A percentile compares a stretch with the other conserved stretches of the same genome.
Evolutionary conservation across 2,113 vertebrate species (phyloP).

Genomic region (Spizaetus ornatus): DNA sequence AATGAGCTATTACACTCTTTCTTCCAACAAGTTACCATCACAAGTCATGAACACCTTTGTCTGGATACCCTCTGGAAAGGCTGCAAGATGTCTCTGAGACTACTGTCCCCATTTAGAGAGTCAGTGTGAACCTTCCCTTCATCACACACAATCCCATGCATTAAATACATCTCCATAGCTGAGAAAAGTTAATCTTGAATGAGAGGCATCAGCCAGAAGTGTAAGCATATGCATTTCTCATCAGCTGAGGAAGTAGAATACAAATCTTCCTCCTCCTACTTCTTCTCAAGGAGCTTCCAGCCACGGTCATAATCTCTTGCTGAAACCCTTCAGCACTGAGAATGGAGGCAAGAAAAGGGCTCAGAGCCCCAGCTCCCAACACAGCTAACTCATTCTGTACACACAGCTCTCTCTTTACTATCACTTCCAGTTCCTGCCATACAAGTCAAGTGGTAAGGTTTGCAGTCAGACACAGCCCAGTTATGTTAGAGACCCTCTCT

Average conservation of each 20-base stretch:
- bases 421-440: background rate
- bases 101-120: background rate
- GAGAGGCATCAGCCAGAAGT: background rate
- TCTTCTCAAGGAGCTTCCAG: background rate
- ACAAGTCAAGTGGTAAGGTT: fast-evolving
- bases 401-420: fast-evolving
- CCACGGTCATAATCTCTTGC: background rate
- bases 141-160: background rate
- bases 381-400: background rate
- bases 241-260: background rate
- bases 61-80: background rate
- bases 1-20: background rate
- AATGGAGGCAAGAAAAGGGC: background rate
- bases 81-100: background rate
- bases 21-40: background rate
- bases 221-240: fast-evolving
- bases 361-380: background rate
- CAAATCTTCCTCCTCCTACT: background rate
- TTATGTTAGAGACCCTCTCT: background rate
- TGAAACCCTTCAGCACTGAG: background rate
- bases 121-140: background rate
- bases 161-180: background rate
- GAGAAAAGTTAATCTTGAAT: background rate
- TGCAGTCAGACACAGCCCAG: background rate
- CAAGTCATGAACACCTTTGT: background rate